Percentiles rank a stretch among this genome's conserved stretches.
phyloP scores from a whole-genome alignment of 2,797 vertebrate species.

The Enteromius anoplus region DNA sequence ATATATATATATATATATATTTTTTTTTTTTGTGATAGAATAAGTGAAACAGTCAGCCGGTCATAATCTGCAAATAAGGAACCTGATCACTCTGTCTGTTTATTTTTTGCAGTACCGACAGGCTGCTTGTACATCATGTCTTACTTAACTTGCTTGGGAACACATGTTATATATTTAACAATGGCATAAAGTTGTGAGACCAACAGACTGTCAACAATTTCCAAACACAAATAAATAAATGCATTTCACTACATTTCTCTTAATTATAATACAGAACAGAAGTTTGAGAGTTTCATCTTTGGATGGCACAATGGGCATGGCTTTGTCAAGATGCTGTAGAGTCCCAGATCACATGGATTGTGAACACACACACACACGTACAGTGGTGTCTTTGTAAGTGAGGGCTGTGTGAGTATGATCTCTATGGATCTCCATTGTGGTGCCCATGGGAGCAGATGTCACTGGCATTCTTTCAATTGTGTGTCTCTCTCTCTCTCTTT shows the following conservation, averaged over 20 bases:
- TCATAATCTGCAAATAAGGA: neutral
- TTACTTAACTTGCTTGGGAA: conserved; percentile 14
- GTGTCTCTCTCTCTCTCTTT: conserved; percentile 65
- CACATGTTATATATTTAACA: conserved; percentile 24
- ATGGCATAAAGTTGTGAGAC: conserved; percentile 27
- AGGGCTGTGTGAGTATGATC: conserved; percentile 72
- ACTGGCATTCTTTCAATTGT: conserved; percentile 77
- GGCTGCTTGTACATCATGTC: conserved; percentile 4
- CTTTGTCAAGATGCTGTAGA: conserved; percentile 32
- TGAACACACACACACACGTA: conserved; percentile 33
- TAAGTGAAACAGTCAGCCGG: neutral
- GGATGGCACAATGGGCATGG: conserved; percentile 19
- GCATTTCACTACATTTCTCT: conserved; percentile 25
- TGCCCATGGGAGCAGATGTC: conserved; percentile 83
- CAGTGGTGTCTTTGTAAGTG: conserved; percentile 55
- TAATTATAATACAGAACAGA: conserved; percentile 26
- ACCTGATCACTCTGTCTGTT: neutral
- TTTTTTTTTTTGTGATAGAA: neutral
- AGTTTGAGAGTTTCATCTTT: conserved; percentile 17
- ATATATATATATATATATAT: neutral
- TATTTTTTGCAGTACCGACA: conserved; percentile 1
- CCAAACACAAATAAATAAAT: conserved; percentile 21
- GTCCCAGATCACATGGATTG: conserved; percentile 37
- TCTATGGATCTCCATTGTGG: conserved; percentile 77
- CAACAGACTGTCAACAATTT: conserved; percentile 31